Conservation (phyloP, 2,888 invertebrate species). For the Didymodactylos carnosus region DNA sequence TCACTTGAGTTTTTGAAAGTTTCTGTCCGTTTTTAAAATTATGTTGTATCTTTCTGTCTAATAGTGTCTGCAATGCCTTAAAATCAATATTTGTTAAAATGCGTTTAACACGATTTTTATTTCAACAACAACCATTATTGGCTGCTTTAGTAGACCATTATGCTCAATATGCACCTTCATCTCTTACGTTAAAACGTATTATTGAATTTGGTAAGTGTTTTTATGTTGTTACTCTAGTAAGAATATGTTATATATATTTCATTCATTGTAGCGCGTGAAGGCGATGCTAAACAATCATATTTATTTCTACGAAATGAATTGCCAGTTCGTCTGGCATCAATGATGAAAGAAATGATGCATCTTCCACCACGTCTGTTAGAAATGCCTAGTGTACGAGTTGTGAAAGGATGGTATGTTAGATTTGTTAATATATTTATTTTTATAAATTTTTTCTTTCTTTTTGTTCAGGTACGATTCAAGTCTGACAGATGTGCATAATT, state of each 20-base stretch:
- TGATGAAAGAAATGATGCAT: slow-evolving; percentile 94
- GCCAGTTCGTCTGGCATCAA: slow-evolving; percentile 93
- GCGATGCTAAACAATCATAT: slow-evolving; percentile 46
- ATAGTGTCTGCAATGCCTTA: too few species aligned
- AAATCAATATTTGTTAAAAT: too few species aligned
- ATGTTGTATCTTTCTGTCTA: too few species aligned
- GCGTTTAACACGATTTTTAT: not conserved
- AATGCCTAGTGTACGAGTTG: slow-evolving; percentile 76
- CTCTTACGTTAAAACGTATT: slow-evolving; percentile 5
- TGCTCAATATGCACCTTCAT: slow-evolving; percentile 8
- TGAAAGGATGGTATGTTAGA: slow-evolving; percentile 58
- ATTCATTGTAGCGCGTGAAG: not conserved
- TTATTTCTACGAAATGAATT: slow-evolving; percentile 83
- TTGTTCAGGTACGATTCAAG: too few species aligned
- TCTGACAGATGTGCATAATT: slow-evolving; percentile 80
- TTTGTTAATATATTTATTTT: too few species aligned
- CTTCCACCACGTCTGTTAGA: slow-evolving; percentile 71
- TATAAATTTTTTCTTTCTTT: too few species aligned
- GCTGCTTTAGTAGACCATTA: not conserved
- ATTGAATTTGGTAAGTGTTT: slow-evolving; percentile 1
- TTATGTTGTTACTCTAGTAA: too few species aligned
- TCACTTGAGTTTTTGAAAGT: too few species aligned
- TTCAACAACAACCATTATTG: not conserved
- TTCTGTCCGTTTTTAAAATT: too few species aligned
- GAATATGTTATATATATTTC: not conserved